Base-by-base conservation (phyloP, 1,140 invertebrate species). In the Drosophila cardini region DNA sequence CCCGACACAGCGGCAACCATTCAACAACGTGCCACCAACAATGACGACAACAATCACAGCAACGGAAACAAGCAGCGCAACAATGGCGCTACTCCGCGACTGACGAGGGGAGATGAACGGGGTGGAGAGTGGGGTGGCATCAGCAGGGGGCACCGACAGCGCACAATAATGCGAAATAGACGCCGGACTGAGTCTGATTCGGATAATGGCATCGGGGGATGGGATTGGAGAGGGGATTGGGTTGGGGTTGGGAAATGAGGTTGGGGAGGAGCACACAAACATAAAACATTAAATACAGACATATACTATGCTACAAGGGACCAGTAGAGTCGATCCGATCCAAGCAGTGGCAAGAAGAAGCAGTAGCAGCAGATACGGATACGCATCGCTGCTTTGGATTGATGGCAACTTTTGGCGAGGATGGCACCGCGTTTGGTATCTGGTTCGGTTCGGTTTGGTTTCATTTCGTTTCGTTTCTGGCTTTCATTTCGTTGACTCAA, bases 201-300 rank as follows among this genome's bases (percentile, higher is more conserved):
- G 34, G 13, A 34, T 42, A 50, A 26, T 52, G 45, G 21, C 21
- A 26, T 26, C 21, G 21, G 21, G 56, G 57, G 13, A 53, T 18
- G 30, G 43, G 43, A 7, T 16, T 18, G 6, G 0, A 2, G 26
- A 52, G 64, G 45, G 61, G 62, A 21, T 13, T 42, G 13, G 45
- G 5, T 10, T 10, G 36, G 45, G 45, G 4, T 10, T 10, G 11
- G 36, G 10, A 6, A 11, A 1, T 42, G 52, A 18, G 50, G 6
- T 13, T 64, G 46, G 61, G 65, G 82, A 75, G 79, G 77, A 70
- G 77, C 84, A 85, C 75, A 89, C 85, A 89, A 89, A 89, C 84
- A 89, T 89, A 89, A 89, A 89, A 89, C 84, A 89, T 89, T 89
- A 89, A 89, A 90, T 89, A 89, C 84, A 89, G 84, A 89, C 84